A percentile compares a stretch with the other conserved stretches of the same genome.
Evolutionary conservation across 2,888 invertebrate genomes (phyloP).

Genomic region (Incurvaria masculella): DNA sequence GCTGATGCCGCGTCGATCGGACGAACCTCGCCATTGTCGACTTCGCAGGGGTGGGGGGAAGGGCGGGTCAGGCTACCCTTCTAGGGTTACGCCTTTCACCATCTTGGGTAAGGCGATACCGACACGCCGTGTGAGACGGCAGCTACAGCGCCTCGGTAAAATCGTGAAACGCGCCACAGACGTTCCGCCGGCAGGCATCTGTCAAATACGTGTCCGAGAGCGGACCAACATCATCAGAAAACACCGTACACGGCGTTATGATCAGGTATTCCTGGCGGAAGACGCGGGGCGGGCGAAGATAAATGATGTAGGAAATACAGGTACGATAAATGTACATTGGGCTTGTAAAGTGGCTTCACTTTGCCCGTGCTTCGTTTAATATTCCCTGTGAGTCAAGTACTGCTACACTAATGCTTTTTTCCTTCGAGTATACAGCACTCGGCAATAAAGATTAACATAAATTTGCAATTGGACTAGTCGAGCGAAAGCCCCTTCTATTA

Average conservation of each 20-base stretch:
- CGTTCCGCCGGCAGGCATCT: too few relatives aligned
- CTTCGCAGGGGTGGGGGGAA: background rate
- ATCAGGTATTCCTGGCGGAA: background rate
- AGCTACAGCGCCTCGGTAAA: background rate
- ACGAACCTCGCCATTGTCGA: background rate
- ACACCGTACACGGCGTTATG: background rate
- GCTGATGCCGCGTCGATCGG: background rate
- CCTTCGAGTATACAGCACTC: too few relatives aligned
- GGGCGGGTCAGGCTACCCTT: background rate
- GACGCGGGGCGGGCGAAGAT: background rate
- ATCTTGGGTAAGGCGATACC: background rate
- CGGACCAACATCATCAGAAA: too few relatives aligned
- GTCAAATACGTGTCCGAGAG: too few relatives aligned
- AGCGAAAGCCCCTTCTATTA: too few relatives aligned
- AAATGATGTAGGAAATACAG: background rate
- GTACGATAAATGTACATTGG: too few relatives aligned
- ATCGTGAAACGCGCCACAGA: too few relatives aligned
- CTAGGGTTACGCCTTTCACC: background rate
- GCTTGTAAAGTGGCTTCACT: too few relatives aligned
- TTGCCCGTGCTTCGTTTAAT: background rate
- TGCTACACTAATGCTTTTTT: too few relatives aligned
- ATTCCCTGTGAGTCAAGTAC: too few relatives aligned
- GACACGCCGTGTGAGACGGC: background rate
- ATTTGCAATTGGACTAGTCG: too few relatives aligned
- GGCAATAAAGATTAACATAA: too few relatives aligned